These are phyloP conservation scores for Caenorhabditis elegans DNA, from an alignment of 1,140 invertebrate genomes.

Conservation along the genomic window WBcel235 BX284603.4:9130001-9130500, in stretches of 20 bases:
- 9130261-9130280: background rate
- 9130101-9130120: background rate
- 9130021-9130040: background rate
- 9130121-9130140: background rate
- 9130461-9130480: background rate
- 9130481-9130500: background rate
- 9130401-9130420: background rate
- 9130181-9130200: background rate
- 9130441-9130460: background rate
- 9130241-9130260: background rate
- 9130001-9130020: conserved; percentile 8
- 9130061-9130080: background rate
- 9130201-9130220: background rate
- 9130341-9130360: background rate
- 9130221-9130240: background rate
- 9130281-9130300: background rate
- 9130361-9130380: background rate
- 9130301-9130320: background rate
- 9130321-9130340: conserved; percentile 7
- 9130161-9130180: background rate
- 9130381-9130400: background rate
- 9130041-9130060: background rate
- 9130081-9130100: conserved; percentile 7
- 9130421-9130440: background rate
- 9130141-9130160: background rate